Base-by-base conservation (phyloP, 2,797 vertebrate genomes). In the Avahi laniger region DNA sequence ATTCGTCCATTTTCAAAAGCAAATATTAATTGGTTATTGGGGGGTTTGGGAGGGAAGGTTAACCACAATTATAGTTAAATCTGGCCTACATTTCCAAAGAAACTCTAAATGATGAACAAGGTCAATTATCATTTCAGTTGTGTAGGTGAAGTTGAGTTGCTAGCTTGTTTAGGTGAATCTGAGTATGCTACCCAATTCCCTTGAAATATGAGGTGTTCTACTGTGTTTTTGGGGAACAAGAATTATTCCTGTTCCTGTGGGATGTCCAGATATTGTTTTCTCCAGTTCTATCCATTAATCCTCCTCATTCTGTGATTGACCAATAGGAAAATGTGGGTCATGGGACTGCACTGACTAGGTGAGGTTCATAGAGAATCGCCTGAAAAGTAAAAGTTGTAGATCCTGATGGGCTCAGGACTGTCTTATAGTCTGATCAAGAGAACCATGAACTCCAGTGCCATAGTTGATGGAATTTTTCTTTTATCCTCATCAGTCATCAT, bases 1-100 rank as follows among this genome's bases (percentile, higher is more conserved):
- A 41, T 79, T 43, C 67, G 26, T 78, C 14, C 76, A 63, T 96
- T 97, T 96, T 93, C 61, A 41, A 88, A 96, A 96, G 92, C 89
- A 93, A 79, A 93, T 93, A 86, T 59, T 89, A 70, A 43, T 69
- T 70, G 59, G 30, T 76, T 92, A 35, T 81, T 97, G 61, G 79
- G 13, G 43, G 22, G 35, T 13, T 52, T 92, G 38, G 17, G 22
- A 65, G 33, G 28, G 30, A 93, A 73, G 59, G n/a, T 76, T 65
- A 90, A 82, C 43, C 67, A 57, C 79, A 93, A 33, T 93, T 91
- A 70, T 2, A 69, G 46, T 79, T 93, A 91, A 92, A 75, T 78
- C 84, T 88, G 78, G 26, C 59, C 69, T 85, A 0, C 35, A 24
- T 92, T 95, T 91, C 63, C 80, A 90, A 50, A 94, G 93, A 50